Evolutionary conservation across 2,113 vertebrate species (phyloP), one percentile per base, ranked within the genome.

Genomic region (Lophotis ruficrista): DNA sequence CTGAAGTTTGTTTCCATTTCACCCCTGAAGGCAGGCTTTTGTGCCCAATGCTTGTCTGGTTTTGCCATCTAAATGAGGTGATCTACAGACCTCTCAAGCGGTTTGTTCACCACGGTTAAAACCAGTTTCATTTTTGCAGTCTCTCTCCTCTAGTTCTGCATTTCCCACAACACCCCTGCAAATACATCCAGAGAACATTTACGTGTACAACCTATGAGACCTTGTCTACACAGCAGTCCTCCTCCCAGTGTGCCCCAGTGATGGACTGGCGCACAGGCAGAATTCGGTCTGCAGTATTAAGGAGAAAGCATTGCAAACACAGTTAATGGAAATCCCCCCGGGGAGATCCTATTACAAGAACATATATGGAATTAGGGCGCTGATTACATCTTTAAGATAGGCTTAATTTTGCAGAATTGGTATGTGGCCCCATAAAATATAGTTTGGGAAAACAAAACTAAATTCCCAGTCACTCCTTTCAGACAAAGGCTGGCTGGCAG

Each of bases 141-240:
- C 50, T 47, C 64, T 48, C 28, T 33, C 14, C 50, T 6, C 12
- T 25, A 28, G 51, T 9, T 14, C 48, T 38, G 4, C 3, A 13
- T 11, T 79, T 48, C 3, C n/a, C 75, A 14, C 69, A 15, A 5
- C 1, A 16, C 16, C 25, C 27, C 76, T 48, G 51, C 60, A 31
- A 81, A 60, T 1, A 0, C n/a, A 28, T 3, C 43, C 13, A 15
- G 5, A 28, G 9, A 6, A 13, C 4, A 14, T 14, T 65, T 13
- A 5, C 2, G 0, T 1, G 5, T 6, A 47, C 31, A 28, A 2
- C 47, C 31, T 5, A 3, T 1, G 11, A 61, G 47, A 5, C 37
- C 2, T 23, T 43, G 53, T 45, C 28, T 27, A 10, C 27, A 2
- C 4, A 24, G 35, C 12, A 60, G 20, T 8, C 45, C 35, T 33